These are phyloP conservation scores for Hypercompe scribonia DNA, from an alignment of 2,888 invertebrate species.

Conservation along the genomic window DNA sequence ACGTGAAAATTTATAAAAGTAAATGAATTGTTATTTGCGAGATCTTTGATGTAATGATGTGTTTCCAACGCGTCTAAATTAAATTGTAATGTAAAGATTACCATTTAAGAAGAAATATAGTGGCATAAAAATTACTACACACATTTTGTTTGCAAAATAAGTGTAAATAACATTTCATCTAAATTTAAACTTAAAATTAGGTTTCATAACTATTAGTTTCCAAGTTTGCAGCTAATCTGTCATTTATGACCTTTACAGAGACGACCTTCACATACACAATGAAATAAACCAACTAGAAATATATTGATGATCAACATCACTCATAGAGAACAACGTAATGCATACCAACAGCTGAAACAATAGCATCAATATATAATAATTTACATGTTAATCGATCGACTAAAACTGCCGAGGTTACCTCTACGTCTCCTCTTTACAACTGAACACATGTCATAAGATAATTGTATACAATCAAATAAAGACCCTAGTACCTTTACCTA, in stretches of 20 bases:
- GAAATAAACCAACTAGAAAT: conserved; percentile 39
- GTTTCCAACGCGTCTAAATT: too few relatives aligned
- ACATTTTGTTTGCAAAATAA: background rate
- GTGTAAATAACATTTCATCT: background rate
- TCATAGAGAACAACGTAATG: conserved; percentile 59
- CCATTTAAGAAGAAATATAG: background rate
- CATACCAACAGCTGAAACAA: conserved; percentile 56
- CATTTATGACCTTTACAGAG: conserved; percentile 33
- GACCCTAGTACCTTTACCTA: conserved; percentile 31
- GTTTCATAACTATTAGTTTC: conserved; percentile 15
- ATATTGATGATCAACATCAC: conserved; percentile 49
- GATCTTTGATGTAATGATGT: too few relatives aligned
- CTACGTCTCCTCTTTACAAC: conserved; percentile 22
- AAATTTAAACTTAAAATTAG: background rate
- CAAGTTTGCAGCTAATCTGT: conserved; percentile 13
- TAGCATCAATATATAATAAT: conserved; percentile 66
- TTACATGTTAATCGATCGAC: conserved; percentile 70
- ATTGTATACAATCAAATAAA: conserved; percentile 13
- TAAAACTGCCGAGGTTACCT: conserved; percentile 46
- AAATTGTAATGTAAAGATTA: too few relatives aligned
- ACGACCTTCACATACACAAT: conserved; percentile 45
- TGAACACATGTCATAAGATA: conserved; percentile 21
- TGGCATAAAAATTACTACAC: background rate
- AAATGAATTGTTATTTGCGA: too few relatives aligned
- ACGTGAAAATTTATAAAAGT: too few relatives aligned